Conservation (phyloP, 2,113 vertebrate species). For the Merops nubicus region DNA sequence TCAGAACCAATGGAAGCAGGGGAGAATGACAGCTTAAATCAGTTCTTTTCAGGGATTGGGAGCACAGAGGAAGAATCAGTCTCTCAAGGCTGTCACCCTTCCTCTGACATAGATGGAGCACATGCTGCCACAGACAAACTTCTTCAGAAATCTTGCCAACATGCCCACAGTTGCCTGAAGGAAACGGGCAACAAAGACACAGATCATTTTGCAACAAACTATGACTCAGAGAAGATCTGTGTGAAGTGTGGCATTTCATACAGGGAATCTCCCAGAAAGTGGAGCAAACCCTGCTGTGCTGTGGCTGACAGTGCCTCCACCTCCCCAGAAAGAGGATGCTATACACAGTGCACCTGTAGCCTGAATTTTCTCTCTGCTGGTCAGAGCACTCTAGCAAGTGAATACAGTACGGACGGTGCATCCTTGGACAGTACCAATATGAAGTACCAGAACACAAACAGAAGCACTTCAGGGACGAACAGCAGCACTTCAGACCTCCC, state of each 20-base stretch:
- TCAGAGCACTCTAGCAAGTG: conserved; percentile 17
- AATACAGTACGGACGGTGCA: background rate
- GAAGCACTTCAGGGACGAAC: conserved; percentile 36
- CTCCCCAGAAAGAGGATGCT: conserved; percentile 61
- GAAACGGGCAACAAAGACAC: conserved; percentile 2
- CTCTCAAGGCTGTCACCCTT: background rate
- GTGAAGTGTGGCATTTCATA: conserved; percentile 40
- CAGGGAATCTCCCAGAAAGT: conserved; percentile 36
- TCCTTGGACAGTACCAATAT: background rate
- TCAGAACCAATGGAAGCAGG: conserved; percentile 88
- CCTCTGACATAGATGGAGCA: background rate
- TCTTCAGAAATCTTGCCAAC: conserved; percentile 65
- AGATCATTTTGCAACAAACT: conserved; percentile 46
- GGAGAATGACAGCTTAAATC: conserved; percentile 91
- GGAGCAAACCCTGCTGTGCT: background rate
- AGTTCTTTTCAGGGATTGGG: conserved; percentile 82
- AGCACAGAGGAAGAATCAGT: conserved; percentile 33
- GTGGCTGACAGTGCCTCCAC: background rate
- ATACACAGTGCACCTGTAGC: conserved; percentile 73
- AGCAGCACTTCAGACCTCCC: conserved; percentile 63
- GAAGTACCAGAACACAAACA: conserved; percentile 34
- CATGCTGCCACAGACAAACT: conserved; percentile 5
- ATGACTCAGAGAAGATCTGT: conserved; percentile 71
- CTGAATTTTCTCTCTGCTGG: conserved; percentile 69
- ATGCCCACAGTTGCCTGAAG: conserved; percentile 12